Evolutionary conservation across 2,113 vertebrate species (phyloP).

Genomic region (Halichoerus grypus): DNA sequence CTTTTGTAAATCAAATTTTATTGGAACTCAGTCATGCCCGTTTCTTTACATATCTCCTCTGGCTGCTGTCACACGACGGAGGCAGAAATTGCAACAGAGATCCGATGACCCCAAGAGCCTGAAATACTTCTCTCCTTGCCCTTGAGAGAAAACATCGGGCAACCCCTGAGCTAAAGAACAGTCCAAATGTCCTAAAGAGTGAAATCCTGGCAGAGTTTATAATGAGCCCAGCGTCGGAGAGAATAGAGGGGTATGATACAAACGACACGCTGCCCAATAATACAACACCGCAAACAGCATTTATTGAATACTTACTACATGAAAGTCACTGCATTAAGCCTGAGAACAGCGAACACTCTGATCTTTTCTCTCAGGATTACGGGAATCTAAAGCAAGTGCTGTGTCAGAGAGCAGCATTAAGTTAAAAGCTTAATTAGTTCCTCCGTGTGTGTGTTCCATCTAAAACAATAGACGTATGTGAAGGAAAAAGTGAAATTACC

Average conservation of each 20-base stretch:
- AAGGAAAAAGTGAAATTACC: constrained; percentile 39
- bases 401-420: background rate
- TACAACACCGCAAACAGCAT: background rate
- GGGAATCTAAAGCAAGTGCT: background rate
- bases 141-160: background rate
- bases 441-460: background rate
- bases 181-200: constrained; percentile 1
- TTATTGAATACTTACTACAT: background rate
- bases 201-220: constrained; percentile 7
- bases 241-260: background rate
- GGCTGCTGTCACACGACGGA: background rate
- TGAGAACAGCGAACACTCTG: background rate
- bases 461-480: background rate
- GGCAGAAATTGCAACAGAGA: constrained; percentile 25
- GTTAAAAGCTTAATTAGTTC: background rate
- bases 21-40: background rate
- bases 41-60: constrained; percentile 42
- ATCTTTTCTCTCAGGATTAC: background rate
- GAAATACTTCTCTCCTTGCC: constrained; percentile 24
- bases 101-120: background rate
- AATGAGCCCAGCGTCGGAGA: background rate
- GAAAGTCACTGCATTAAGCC: background rate
- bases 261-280: background rate
- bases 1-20: background rate
- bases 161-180: background rate